Conservation (phyloP, 2,888 invertebrate species). For the Branchellion lobata region DNA sequence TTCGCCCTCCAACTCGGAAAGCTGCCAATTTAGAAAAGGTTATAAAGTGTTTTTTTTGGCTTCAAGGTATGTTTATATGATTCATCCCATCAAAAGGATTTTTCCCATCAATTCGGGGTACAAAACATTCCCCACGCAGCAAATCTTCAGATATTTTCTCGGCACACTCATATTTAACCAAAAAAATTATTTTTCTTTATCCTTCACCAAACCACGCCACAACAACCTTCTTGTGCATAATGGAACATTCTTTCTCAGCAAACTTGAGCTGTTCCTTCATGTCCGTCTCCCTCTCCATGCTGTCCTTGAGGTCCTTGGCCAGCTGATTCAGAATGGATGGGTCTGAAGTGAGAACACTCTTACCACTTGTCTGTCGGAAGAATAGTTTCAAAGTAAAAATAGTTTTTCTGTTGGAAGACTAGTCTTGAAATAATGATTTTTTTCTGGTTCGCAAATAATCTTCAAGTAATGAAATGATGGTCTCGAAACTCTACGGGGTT, state of each 20-base stretch:
- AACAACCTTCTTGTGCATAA: constrained; percentile 71
- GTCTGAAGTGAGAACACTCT: constrained; percentile 6
- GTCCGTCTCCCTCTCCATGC: constrained; percentile 88
- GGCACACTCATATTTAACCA: too few species aligned
- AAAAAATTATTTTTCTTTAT: too few species aligned
- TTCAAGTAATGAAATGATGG: too few species aligned
- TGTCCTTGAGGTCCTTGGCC: constrained; percentile 83
- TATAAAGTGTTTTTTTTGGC: background rate
- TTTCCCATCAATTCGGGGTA: too few species aligned
- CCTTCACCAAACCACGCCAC: too few species aligned
- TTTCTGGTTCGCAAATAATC: too few species aligned
- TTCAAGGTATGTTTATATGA: background rate
- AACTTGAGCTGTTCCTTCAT: constrained; percentile 87
- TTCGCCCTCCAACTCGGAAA: constrained; percentile 90
- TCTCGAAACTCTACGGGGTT: too few species aligned
- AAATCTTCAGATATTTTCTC: too few species aligned
- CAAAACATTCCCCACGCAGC: too few species aligned
- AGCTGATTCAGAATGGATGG: constrained; percentile 66
- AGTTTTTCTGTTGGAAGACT: background rate
- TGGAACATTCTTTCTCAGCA: constrained; percentile 79
- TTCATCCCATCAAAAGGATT: too few species aligned
- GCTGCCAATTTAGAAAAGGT: constrained; percentile 64
- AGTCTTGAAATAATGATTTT: background rate
- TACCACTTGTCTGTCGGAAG: background rate
- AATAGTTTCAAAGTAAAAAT: background rate